A percentile compares a stretch with the other conserved stretches of the same genome.
Evolutionary conservation across 2,113 vertebrate species (phyloP).

Genomic region (Psophia crepitans): DNA sequence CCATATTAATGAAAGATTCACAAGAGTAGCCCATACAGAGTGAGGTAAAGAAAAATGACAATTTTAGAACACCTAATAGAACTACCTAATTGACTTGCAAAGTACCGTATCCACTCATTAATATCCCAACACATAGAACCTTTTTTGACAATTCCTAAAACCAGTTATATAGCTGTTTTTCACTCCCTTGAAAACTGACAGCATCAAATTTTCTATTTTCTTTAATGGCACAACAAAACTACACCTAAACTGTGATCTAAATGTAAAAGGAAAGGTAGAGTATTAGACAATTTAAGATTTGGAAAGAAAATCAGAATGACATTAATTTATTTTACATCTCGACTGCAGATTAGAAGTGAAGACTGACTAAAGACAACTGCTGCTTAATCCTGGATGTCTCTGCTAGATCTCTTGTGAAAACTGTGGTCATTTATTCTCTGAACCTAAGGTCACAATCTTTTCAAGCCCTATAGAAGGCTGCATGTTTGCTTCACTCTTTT

Average conservation of each 20-base stretch:
- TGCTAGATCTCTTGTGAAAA: slow-evolving; percentile 70
- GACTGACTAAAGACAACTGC: slow-evolving; percentile 64
- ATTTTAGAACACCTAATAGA: slow-evolving; percentile 18
- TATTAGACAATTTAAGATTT: background rate
- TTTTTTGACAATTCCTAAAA: background rate
- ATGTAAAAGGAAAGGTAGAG: background rate
- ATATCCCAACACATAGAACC: background rate
- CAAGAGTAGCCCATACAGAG: background rate
- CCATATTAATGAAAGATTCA: slow-evolving; percentile 44
- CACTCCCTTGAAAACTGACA: background rate
- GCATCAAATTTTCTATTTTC: background rate
- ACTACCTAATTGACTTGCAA: slow-evolving; percentile 13
- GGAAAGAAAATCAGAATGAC: slow-evolving; percentile 29
- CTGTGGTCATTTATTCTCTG: slow-evolving; percentile 69
- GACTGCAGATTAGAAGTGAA: slow-evolving; percentile 51
- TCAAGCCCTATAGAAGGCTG: slow-evolving; percentile 71
- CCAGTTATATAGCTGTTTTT: background rate
- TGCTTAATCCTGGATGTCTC: slow-evolving; percentile 65
- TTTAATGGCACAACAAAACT: background rate
- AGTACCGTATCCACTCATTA: background rate
- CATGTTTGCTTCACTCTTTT: slow-evolving; percentile 67
- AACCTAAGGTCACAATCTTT: slow-evolving; percentile 73
- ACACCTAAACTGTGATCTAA: background rate
- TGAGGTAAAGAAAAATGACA: slow-evolving; percentile 28
- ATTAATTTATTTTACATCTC: slow-evolving; percentile 19